These are phyloP conservation scores for Amphiduros pacificus DNA, from an alignment of 2,888 invertebrate genomes.

Conservation along the genomic window DNA sequence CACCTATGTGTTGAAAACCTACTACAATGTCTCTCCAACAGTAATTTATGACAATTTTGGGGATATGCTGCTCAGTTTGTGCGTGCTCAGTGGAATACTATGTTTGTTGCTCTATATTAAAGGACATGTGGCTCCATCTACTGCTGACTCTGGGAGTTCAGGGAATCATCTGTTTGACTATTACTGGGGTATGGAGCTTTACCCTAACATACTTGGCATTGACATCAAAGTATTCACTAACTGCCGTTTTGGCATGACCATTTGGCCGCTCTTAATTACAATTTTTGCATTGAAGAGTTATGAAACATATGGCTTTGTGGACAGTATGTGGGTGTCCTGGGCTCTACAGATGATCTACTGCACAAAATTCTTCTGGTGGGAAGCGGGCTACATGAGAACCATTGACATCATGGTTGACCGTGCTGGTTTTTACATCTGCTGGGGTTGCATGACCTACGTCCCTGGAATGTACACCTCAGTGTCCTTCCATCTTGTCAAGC, in stretches of 20 bases:
- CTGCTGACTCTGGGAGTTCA: slow-evolving; percentile 54
- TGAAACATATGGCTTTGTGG: slow-evolving; percentile 56
- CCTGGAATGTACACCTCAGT: slow-evolving; percentile 59
- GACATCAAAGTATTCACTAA: slow-evolving; percentile 62
- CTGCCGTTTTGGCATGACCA: slow-evolving; percentile 62
- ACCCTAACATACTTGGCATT: slow-evolving; percentile 62
- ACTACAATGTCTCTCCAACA: slow-evolving; percentile 50
- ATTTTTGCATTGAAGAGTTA: slow-evolving; percentile 58
- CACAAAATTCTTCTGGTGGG: slow-evolving; percentile 67
- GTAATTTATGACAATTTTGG: slow-evolving; percentile 62
- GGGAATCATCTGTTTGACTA: slow-evolving; percentile 63
- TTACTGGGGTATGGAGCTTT: slow-evolving; percentile 67
- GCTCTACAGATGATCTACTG: slow-evolving; percentile 63
- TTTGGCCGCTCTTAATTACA: slow-evolving; percentile 61
- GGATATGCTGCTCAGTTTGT: slow-evolving; percentile 61
- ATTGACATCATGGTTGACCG: slow-evolving; percentile 66
- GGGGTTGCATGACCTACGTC: slow-evolving; percentile 65
- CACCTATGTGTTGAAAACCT: slow-evolving; percentile 49
- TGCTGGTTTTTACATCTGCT: slow-evolving; percentile 63
- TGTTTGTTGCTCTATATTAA: slow-evolving; percentile 59
- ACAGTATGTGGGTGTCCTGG: slow-evolving; percentile 58
- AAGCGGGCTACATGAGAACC: slow-evolving; percentile 65
- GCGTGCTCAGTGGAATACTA: slow-evolving; percentile 59
- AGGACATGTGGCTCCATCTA: slow-evolving; percentile 54
- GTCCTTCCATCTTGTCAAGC: slow-evolving; percentile 61